Evolutionary conservation across 1,140 invertebrate genomes (phyloP).

Genomic region (Bombus polaris): DNA sequence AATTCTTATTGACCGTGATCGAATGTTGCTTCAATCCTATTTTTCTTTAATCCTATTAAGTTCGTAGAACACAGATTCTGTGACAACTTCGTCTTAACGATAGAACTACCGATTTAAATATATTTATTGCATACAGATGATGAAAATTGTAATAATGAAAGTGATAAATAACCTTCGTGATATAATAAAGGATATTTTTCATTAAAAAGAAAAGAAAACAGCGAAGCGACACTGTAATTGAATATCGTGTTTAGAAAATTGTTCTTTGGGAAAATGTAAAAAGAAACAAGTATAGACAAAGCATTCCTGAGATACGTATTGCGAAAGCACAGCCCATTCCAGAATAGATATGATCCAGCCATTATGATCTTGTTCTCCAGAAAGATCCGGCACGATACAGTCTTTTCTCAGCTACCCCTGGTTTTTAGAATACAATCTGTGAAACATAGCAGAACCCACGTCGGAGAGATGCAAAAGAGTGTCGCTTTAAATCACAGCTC

Average conservation of each 20-base stretch:
- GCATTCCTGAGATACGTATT: not conserved
- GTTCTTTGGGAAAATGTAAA: not conserved
- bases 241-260: not conserved
- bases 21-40: not conserved
- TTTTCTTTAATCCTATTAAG: not conserved
- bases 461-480: not conserved
- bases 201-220: not conserved
- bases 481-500: slow-evolving; percentile 13
- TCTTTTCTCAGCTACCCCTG: not conserved
- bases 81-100: no score
- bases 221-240: not conserved
- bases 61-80: no score
- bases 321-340: not conserved
- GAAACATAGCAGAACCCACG: not conserved
- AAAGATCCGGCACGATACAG: not conserved
- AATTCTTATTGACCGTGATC: not conserved
- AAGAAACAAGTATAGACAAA: not conserved
- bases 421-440: no score
- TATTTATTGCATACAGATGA: no score
- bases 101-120: no score
- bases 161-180: no score
- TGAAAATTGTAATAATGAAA: not conserved
- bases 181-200: not conserved
- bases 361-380: not conserved
- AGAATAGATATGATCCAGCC: not conserved